Percentiles rank a stretch among this genome's conserved stretches.
Conservation (phyloP, 1,140 invertebrate species). For the Eurosta solidaginis region DNA sequence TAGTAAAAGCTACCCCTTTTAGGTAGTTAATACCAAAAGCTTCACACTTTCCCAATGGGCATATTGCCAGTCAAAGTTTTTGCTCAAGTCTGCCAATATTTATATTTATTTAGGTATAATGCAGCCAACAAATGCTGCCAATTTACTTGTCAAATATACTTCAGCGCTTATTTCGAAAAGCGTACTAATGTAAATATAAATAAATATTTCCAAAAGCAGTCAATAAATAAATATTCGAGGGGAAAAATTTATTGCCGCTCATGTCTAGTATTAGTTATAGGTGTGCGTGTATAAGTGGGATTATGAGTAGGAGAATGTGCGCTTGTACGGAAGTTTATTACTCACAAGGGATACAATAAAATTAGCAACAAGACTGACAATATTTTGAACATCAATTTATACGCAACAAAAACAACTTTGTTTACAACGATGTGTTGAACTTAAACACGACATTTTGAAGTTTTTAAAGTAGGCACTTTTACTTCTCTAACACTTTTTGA, state of each 20-base stretch:
- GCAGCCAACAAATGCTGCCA: conserved; percentile 18
- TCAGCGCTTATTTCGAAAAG: conserved; percentile 17
- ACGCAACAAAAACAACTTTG: background rate
- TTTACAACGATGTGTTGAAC: background rate
- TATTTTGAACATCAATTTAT: background rate
- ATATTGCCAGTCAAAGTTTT: background rate
- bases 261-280: too few relatives aligned
- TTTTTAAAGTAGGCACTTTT: background rate
- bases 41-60: background rate
- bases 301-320: too few relatives aligned
- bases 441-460: background rate
- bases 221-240: conserved; percentile 16
- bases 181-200: background rate
- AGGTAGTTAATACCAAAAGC: background rate
- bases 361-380: background rate
- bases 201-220: background rate
- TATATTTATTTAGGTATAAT: conserved; percentile 25
- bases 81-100: background rate
- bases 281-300: too few relatives aligned
- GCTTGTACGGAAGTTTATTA: too few relatives aligned
- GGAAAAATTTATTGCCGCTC: background rate
- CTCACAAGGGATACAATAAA: conserved; percentile 12
- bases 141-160: conserved; percentile 28
- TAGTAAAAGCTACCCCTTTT: background rate
- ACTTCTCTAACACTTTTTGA: background rate